A percentile compares a stretch with the other conserved stretches of the same genome.
Conservation (phyloP, 2,888 invertebrate species). For the Ferrisia virgata region DNA sequence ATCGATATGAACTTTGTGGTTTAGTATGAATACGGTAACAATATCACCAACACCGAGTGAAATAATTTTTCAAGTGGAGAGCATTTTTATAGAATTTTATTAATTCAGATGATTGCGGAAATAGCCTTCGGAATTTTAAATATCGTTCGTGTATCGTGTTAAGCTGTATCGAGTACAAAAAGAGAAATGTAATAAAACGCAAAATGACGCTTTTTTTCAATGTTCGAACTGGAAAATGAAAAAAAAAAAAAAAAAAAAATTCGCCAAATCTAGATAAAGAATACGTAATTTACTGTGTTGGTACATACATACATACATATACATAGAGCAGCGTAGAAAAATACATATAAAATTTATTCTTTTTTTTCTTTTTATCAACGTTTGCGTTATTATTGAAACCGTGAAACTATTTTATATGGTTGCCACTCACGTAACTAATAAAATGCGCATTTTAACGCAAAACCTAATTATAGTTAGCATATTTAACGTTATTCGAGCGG, state of each 20-base stretch:
- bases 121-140: slow-evolving; percentile 1
- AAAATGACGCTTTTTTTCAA: not conserved
- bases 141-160: not conserved
- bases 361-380: not conserved
- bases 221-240: not conserved
- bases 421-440: slow-evolving; percentile 15
- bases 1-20: not conserved
- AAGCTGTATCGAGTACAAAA: not conserved
- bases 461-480: slow-evolving; percentile 14
- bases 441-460: slow-evolving; percentile 7
- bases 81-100: not conserved
- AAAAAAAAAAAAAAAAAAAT: too few species aligned
- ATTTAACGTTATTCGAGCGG: not conserved
- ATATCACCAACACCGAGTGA: not conserved
- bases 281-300: not conserved
- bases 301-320: too few species aligned
- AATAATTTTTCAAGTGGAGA: not conserved
- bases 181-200: not conserved
- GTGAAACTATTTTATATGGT: not conserved
- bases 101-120: not conserved
- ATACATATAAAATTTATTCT: not conserved
- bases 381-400: not conserved
- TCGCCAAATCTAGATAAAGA: slow-evolving; percentile 4
- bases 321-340: not conserved
- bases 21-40: not conserved